Conservation (phyloP, 2,113 vertebrate species). For the Perccottus glenii region DNA sequence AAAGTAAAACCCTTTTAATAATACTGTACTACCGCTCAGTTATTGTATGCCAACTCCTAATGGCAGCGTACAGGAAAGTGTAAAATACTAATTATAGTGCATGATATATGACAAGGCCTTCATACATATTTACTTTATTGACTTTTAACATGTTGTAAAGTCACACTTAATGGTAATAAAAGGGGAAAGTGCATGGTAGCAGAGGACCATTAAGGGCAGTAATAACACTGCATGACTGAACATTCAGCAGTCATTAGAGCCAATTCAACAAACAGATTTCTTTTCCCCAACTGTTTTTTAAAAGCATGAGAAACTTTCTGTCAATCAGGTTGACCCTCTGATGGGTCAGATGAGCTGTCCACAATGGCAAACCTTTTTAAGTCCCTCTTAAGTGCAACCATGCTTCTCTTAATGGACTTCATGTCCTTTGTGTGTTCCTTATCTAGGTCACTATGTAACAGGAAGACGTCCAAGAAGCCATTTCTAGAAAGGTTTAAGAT, state of each 20-base stretch:
- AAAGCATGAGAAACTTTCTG: background rate
- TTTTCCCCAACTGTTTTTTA: background rate
- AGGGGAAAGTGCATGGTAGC: background rate
- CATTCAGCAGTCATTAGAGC: background rate
- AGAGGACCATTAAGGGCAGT: background rate
- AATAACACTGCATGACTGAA: slow-evolving; percentile 6
- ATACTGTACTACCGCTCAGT: background rate
- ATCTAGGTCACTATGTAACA: too few species aligned
- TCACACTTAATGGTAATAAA: slow-evolving; percentile 10
- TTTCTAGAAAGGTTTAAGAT: too few species aligned
- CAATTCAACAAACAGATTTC: background rate
- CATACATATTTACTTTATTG: background rate
- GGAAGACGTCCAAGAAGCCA: too few species aligned
- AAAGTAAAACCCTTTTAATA: too few species aligned
- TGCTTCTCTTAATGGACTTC: too few species aligned
- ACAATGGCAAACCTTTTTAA: too few species aligned
- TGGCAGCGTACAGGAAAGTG: background rate
- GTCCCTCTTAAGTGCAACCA: too few species aligned
- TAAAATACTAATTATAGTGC: background rate
- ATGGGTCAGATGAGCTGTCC: too few species aligned
- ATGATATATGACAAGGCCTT: background rate
- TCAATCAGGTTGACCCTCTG: too few species aligned
- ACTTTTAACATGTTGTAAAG: slow-evolving; percentile 1
- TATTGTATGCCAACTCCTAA: background rate
- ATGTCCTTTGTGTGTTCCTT: too few species aligned